Base-by-base conservation (phyloP, 2,113 vertebrate species). In the Myrmecobius fasciatus region DNA sequence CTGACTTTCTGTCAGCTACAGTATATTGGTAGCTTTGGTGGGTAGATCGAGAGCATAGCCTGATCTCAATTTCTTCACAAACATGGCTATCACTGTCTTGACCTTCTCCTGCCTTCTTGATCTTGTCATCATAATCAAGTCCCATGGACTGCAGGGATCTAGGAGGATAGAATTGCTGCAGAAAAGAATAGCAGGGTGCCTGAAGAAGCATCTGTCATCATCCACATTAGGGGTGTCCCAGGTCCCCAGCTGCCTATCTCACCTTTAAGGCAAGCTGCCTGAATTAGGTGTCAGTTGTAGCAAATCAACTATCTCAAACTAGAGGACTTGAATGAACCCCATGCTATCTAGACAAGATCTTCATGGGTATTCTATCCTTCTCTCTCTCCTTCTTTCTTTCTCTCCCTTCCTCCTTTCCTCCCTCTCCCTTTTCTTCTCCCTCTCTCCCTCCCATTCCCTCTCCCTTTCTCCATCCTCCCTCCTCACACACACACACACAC, bases 221-320 rank as follows among this genome's bases (percentile, higher is more conserved):
- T 97, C 98, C 0, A 98, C 98, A 4, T 96, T 98, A 0, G 96
- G 98, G 0, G 99, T 99, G 92, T 98, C 98, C 0, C 97, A 98
- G 8, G 98, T 98, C 14, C 98, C 99, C 92, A 99, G 99, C 97
- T 99, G 99, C 97, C 98, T 99, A 98, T 99, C 99, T 26, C 99
- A 99, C 92, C 98, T 99, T 75, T 98, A 99, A 89, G 99, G 99
- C 96, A 99, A 99, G 94, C 98, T 99, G 95, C 99, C 99, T 0
- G 99, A 99, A 98, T 99, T 99, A 92, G 99, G 99, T 97, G 99
- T 99, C 93, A 99, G 95, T 98, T 99, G 25, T 99, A 99, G 97
- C 99, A 99, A 54, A 99, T 99, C 97, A 99, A 99, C 98, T 99
- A 99, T 98, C 99, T 99, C 96, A 99, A 99, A 98, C 98, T 99